phyloP scores from a whole-genome alignment of 1,140 invertebrate species.

The Cydia pomonella region DNA sequence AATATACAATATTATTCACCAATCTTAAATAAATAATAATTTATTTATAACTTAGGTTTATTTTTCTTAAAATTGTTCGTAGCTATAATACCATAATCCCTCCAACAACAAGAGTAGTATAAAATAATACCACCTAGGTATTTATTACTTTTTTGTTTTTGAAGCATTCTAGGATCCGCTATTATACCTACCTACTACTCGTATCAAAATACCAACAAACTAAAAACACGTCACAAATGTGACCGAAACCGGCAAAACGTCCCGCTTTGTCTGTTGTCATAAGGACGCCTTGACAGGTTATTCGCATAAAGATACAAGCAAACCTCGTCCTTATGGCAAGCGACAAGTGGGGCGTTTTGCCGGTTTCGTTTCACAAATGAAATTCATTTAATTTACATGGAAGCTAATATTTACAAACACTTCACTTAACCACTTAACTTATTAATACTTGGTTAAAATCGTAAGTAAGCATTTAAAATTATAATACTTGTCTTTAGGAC shows the following conservation, averaged over 20 bases:
- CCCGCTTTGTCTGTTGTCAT: too few relatives aligned
- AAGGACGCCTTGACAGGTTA: too few relatives aligned
- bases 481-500: slow-evolving; percentile 50
- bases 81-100: neutral
- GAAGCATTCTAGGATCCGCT: neutral
- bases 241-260: too few relatives aligned
- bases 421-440: slow-evolving; percentile 35
- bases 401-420: slow-evolving; percentile 42
- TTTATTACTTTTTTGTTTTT: neutral
- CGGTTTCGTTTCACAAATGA: neutral
- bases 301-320: too few relatives aligned
- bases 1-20: slow-evolving; percentile 19
- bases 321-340: too few relatives aligned
- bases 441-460: slow-evolving; percentile 44
- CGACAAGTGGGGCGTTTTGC: too few relatives aligned
- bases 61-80: neutral
- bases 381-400: neutral
- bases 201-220: neutral
- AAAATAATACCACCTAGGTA: neutral
- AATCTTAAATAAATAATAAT: slow-evolving; percentile 22
- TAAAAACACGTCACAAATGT: slow-evolving; percentile 28
- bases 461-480: slow-evolving; percentile 36
- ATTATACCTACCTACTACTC: too few relatives aligned
- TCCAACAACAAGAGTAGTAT: neutral
- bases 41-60: slow-evolving; percentile 14